Evolutionary conservation across 2,113 vertebrate species (phyloP), one percentile per base, ranked within the genome.

Genomic region (Hydrolagus affinis): DNA sequence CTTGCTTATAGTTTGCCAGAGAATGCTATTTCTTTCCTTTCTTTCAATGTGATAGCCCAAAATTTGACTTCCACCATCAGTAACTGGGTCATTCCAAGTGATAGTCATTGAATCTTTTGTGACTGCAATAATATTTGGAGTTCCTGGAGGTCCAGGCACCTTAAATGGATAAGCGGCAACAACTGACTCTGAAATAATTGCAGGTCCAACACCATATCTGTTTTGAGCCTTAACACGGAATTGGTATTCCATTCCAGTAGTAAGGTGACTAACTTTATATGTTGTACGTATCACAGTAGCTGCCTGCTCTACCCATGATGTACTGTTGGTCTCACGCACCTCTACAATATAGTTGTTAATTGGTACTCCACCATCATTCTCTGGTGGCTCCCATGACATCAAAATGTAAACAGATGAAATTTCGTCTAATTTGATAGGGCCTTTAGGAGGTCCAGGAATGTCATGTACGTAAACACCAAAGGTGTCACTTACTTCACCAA

Each of bases 191-290:
- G 98, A 99, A 70, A 89, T 95, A 86, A 98, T 96, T 86, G 95
- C 91, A 85, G 96, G 95, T 78, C 98, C 97, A 88, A 89, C 90
- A 88, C 98, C 98, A 25, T 99, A 98, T 90, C 97, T 95, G 86
- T 99, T 99, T 89, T 98, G 97, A 87, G 98, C 98, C 92, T 95
- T 98, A 73, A 99, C 93, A 32, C 98, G 96, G 91, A 99, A 99
- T 77, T 98, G 97, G 88, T 99, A 99, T 72, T 99, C 96, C 60
- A 94, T 89, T 86, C 97, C 96, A 70, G 96, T 98, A n/a, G 89
- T 97, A 78, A 99, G 94, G 85, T 88, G 95, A 88, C 91, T 90
- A 60, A 96, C 97, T 95, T 98, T 99, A 88, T 95, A 99, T 56
- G 94, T 94, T 59, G 97, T 98, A 83, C 98, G 96, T 88, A 99